Percentiles rank a stretch among this genome's conserved stretches.
Evolutionary conservation across 2,888 invertebrate genomes (phyloP).

Genomic region (Lordiphosa andalusiaca): DNA sequence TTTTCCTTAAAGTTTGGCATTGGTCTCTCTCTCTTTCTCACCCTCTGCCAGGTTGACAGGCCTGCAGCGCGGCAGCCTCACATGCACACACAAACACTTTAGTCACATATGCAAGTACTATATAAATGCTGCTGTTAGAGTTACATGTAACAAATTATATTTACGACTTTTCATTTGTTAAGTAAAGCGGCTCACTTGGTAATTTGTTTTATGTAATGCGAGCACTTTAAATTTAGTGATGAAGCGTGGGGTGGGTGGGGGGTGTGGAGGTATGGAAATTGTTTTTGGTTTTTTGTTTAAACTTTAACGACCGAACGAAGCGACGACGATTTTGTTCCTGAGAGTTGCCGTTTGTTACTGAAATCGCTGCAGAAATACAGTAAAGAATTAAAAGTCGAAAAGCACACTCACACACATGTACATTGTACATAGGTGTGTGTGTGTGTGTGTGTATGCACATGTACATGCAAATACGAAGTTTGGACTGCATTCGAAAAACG

Average conservation of each 20-base stretch:
- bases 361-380: constrained; percentile 46
- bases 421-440: constrained; percentile 11
- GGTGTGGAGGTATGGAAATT: no score
- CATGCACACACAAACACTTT: constrained; percentile 15
- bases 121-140: constrained; percentile 50
- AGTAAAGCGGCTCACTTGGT: constrained; percentile 8
- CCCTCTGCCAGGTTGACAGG: neutral
- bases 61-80: constrained; percentile 16
- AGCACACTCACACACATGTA: constrained; percentile 24
- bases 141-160: constrained; percentile 58
- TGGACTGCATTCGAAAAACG: constrained; percentile 57
- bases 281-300: constrained; percentile 2
- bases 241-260: neutral
- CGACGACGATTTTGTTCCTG: constrained; percentile 70
- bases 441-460: constrained; percentile 7
- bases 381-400: constrained; percentile 48
- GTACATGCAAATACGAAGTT: constrained; percentile 45
- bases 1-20: constrained; percentile 40
- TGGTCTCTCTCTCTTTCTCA: constrained; percentile 16
- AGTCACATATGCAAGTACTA: constrained; percentile 32
- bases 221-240: constrained; percentile 14
- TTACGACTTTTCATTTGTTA: constrained; percentile 22
- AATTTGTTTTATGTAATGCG: constrained; percentile 30
- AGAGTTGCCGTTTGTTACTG: constrained; percentile 74
- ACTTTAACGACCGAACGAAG: constrained; percentile 23